Evolutionary conservation across 2,113 vertebrate genomes (phyloP).

Genomic region (Pongo pygmaeus): DNA sequence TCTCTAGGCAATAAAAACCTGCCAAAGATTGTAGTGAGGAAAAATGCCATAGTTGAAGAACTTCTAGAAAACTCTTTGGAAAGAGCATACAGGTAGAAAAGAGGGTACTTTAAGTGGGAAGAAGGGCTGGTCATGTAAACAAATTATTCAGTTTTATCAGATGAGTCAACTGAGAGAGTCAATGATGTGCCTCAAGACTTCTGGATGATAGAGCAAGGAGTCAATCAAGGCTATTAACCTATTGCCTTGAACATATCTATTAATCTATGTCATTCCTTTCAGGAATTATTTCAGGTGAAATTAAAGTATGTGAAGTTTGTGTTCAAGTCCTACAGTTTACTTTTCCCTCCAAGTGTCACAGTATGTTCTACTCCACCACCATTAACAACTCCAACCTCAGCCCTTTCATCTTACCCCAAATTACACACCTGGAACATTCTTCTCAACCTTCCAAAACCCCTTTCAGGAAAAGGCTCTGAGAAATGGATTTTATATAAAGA

Average conservation of each 20-base stretch:
- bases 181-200: neutral
- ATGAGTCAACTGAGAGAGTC: neutral
- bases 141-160: neutral
- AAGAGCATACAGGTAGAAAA: neutral
- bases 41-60: neutral
- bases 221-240: neutral
- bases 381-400: neutral
- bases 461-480: neutral
- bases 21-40: neutral
- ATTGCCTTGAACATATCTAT: neutral
- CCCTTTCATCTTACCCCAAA: neutral
- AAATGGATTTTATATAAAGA: neutral
- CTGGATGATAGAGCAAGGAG: neutral
- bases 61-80: neutral
- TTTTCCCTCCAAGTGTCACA: neutral
- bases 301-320: neutral
- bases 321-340: neutral
- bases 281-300: neutral
- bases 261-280: neutral
- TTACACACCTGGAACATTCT: neutral
- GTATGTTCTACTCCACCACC: neutral
- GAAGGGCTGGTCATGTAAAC: neutral
- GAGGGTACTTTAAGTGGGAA: neutral
- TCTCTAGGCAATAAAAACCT: neutral
- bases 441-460: neutral